phyloP scores from a whole-genome alignment of 2,113 vertebrate species.

The Hyaena hyaena region DNA sequence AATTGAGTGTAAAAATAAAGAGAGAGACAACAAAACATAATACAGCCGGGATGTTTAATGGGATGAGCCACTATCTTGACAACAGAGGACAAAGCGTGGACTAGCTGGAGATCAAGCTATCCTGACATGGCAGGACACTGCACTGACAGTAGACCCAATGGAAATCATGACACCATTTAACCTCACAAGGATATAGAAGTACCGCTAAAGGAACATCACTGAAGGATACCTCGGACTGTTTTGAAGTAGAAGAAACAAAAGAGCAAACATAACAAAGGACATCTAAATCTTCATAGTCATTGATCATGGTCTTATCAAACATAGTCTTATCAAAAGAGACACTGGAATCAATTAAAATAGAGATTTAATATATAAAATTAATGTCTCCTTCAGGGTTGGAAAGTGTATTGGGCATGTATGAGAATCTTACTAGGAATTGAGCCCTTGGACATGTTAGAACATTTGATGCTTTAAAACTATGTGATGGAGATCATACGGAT shows the following conservation, averaged over 20 bases:
- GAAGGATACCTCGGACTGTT: too few species aligned
- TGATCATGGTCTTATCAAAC: background rate
- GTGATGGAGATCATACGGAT: background rate
- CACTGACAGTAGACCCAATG: background rate
- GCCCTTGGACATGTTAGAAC: background rate
- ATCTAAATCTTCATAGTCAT: background rate
- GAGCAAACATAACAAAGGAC: background rate
- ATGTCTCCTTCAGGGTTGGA: background rate
- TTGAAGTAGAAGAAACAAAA: background rate
- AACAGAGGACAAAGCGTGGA: background rate
- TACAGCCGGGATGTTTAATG: background rate
- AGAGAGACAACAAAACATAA: background rate
- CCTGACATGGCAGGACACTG: background rate
- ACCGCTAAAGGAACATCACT: too few species aligned
- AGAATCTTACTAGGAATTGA: background rate
- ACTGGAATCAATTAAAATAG: background rate
- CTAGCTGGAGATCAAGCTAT: background rate
- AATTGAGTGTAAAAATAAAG: background rate
- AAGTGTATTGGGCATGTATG: background rate
- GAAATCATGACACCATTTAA: too few species aligned
- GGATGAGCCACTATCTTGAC: background rate
- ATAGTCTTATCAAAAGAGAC: background rate
- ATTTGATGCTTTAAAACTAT: background rate
- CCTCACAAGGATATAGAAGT: background rate
- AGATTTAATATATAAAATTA: background rate